Percentiles rank a stretch among this genome's conserved stretches.
Evolutionary conservation across 1,140 invertebrate species (phyloP).

Genomic region (Caenorhabditis latens): DNA sequence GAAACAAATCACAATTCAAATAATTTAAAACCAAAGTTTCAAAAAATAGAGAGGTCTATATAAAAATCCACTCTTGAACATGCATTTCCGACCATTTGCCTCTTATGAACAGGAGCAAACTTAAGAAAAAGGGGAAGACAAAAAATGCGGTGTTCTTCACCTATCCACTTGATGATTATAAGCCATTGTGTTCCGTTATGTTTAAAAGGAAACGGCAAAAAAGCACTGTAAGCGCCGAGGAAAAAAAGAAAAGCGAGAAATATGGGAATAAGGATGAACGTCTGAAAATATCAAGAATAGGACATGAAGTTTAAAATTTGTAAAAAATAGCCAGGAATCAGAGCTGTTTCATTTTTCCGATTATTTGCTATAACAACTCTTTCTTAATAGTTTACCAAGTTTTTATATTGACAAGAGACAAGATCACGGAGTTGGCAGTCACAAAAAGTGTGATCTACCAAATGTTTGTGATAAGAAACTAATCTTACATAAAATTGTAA

Average conservation of each 20-base stretch:
- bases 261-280: too few relatives aligned
- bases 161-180: conserved; percentile 29
- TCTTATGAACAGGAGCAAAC: conserved; percentile 40
- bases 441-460: neutral
- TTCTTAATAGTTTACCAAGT: too few relatives aligned
- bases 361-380: too few relatives aligned
- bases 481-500: too few relatives aligned
- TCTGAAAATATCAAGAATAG: too few relatives aligned
- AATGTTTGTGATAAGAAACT: neutral
- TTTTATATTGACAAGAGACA: too few relatives aligned
- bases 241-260: neutral
- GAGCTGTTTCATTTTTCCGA: too few relatives aligned
- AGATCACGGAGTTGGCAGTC: neutral
- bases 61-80: neutral
- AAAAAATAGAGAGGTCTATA: too few relatives aligned
- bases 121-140: neutral
- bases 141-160: conserved; percentile 37
- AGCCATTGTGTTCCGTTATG: conserved; percentile 47
- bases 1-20: too few relatives aligned
- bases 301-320: too few relatives aligned
- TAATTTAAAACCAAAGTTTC: too few relatives aligned
- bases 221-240: neutral
- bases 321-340: too few relatives aligned
- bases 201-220: neutral
- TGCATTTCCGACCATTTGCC: conserved; percentile 12